Evolutionary conservation across 1,140 invertebrate species (phyloP).

Genomic region (Cydia fagiglandana): DNA sequence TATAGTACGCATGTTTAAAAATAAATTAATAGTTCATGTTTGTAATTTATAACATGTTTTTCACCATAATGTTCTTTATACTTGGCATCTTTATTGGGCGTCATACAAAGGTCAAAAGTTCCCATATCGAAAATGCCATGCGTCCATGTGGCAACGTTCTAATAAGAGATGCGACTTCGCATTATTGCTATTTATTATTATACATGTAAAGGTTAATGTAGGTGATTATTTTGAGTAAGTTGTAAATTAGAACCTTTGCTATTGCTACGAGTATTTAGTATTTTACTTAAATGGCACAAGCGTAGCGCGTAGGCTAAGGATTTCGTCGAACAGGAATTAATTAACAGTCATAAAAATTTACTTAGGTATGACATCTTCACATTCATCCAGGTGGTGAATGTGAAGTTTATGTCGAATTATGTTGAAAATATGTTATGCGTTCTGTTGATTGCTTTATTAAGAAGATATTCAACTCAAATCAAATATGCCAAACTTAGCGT

Average conservation of each 20-base stretch:
- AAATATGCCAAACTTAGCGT: too few species aligned
- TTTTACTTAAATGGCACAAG: not conserved
- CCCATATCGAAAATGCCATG: slow-evolving; percentile 18
- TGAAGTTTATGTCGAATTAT: too few species aligned
- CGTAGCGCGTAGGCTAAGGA: not conserved
- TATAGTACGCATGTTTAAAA: not conserved
- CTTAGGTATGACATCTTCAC: too few species aligned
- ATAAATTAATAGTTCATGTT: not conserved
- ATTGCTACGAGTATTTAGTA: not conserved
- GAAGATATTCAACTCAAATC: too few species aligned
- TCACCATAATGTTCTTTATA: not conserved
- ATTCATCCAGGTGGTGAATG: too few species aligned
- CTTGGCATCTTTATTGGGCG: not conserved
- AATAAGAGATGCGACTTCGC: slow-evolving; percentile 21
- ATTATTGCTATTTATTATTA: slow-evolving; percentile 21
- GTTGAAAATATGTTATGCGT: too few species aligned
- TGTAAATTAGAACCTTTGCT: not conserved
- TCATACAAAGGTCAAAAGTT: slow-evolving; percentile 18
- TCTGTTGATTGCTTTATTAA: too few species aligned
- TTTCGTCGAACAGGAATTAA: not conserved
- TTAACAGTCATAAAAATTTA: too few species aligned
- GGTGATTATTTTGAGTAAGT: slow-evolving; percentile 19
- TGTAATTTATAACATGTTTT: not conserved
- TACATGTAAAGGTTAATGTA: slow-evolving; percentile 14
- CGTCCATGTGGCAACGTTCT: slow-evolving; percentile 23